Evolutionary conservation across 2,113 vertebrate species (phyloP).

Genomic region (Psilopogon haemacephalus): DNA sequence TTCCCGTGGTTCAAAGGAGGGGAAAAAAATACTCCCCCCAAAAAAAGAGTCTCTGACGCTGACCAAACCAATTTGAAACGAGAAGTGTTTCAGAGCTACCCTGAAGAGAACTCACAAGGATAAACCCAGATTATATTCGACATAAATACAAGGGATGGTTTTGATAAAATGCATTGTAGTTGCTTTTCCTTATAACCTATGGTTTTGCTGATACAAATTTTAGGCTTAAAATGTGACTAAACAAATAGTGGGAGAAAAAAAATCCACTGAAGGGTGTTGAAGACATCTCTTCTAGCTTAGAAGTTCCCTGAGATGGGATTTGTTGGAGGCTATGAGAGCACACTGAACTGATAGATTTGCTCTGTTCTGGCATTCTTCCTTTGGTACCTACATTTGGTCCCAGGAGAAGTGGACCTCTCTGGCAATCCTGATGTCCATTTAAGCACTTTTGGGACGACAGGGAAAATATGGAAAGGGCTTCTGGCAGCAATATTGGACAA

Average conservation of each 20-base stretch:
- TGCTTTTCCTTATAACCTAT: not conserved
- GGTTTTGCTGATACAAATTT: not conserved
- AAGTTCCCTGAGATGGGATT: not conserved
- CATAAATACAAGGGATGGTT: not conserved
- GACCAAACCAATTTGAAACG: fast-evolving
- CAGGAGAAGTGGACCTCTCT: not conserved
- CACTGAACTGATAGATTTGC: fast-evolving
- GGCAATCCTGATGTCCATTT: not conserved
- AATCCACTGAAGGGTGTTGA: not conserved
- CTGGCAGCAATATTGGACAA: not conserved
- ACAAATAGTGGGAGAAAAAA: not conserved
- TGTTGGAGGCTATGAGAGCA: not conserved
- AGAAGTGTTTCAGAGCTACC: fast-evolving
- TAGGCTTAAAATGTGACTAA: not conserved
- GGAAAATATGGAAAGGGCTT: not conserved
- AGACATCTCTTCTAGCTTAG: not conserved
- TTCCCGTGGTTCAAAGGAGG: conserved; percentile 22
- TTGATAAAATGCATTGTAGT: not conserved
- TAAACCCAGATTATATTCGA: not conserved
- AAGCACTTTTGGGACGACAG: not conserved
- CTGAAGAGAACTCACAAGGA: fast-evolving
- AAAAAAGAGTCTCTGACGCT: fast-evolving
- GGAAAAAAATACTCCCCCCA: no score
- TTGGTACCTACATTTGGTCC: not conserved
- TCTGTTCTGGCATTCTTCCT: no score